Conservation (phyloP, 2,113 vertebrate species). For the Osmerus mordax region DNA sequence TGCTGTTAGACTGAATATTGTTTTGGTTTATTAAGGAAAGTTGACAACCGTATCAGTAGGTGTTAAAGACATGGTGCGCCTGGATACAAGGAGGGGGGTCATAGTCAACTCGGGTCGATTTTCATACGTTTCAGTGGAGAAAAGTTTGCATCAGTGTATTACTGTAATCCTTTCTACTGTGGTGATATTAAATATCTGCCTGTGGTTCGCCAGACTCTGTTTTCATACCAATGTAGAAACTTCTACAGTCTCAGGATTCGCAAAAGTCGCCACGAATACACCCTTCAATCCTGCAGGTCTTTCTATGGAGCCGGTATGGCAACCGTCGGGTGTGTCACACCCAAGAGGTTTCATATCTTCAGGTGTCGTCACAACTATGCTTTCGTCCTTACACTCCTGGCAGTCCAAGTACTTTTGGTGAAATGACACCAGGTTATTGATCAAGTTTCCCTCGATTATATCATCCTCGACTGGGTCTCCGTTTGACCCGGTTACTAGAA, state of each 20-base stretch:
- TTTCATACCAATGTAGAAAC: background rate
- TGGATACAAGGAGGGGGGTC: too few relatives aligned
- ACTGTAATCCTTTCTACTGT: too few relatives aligned
- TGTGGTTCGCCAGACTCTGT: too few relatives aligned
- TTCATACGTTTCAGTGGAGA: too few relatives aligned
- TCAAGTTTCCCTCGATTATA: background rate
- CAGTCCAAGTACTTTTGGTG: background rate
- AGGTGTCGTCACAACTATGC: background rate
- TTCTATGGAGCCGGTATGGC: background rate
- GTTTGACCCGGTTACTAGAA: background rate
- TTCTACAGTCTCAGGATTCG: background rate
- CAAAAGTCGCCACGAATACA: background rate
- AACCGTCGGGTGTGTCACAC: background rate
- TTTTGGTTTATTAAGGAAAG: too few relatives aligned
- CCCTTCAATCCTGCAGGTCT: background rate
- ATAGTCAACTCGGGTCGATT: too few relatives aligned
- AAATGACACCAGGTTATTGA: constrained; percentile 3
- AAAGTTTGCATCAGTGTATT: too few relatives aligned
- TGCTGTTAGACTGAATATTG: too few relatives aligned
- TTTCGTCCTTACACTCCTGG: background rate
- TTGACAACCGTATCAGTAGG: too few relatives aligned
- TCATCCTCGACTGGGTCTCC: background rate
- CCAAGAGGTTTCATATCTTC: background rate
- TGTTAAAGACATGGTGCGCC: too few relatives aligned
- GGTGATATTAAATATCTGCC: too few relatives aligned